These are phyloP conservation scores for Volucella bombylans DNA, from an alignment of 2,888 invertebrate genomes.

Conservation along the genomic window DNA sequence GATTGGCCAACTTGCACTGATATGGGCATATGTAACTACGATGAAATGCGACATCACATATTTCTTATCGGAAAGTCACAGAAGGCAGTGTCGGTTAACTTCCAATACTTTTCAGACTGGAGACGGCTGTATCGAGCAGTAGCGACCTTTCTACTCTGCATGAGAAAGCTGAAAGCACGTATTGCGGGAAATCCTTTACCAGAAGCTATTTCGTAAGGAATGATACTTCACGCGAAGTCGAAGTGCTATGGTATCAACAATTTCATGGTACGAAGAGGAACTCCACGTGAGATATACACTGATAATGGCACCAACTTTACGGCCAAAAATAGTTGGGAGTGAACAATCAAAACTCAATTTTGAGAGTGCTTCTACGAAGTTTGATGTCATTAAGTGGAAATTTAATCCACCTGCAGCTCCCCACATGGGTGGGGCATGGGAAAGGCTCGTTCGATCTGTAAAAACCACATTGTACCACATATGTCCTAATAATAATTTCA, in stretches of 20 bases:
- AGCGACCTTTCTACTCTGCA: constrained; percentile 33
- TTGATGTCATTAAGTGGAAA: constrained; percentile 10
- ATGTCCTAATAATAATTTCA: background rate
- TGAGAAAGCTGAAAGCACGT: constrained; percentile 16
- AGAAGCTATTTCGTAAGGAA: constrained; percentile 20
- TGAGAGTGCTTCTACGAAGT: background rate
- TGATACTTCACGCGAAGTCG: constrained; percentile 33
- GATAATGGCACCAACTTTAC: constrained; percentile 17
- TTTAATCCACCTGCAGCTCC: constrained; percentile 22
- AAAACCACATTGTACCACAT: constrained; percentile 19
- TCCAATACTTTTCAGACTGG: constrained; percentile 50
- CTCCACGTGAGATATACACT: background rate
- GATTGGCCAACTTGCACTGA: constrained; percentile 4
- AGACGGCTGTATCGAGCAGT: constrained; percentile 53
- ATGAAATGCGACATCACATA: constrained; percentile 3
- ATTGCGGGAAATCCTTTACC: background rate
- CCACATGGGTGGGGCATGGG: constrained; percentile 5
- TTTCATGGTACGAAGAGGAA: background rate
- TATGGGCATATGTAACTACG: constrained; percentile 5
- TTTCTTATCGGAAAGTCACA: background rate
- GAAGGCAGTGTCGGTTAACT: background rate
- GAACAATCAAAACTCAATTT: constrained; percentile 7
- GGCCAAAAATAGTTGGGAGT: background rate
- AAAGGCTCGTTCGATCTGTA: constrained; percentile 3
- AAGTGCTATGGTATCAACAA: constrained; percentile 2